Evolutionary conservation across 2,113 vertebrate species (phyloP).

Genomic region (Myocastor coypus): DNA sequence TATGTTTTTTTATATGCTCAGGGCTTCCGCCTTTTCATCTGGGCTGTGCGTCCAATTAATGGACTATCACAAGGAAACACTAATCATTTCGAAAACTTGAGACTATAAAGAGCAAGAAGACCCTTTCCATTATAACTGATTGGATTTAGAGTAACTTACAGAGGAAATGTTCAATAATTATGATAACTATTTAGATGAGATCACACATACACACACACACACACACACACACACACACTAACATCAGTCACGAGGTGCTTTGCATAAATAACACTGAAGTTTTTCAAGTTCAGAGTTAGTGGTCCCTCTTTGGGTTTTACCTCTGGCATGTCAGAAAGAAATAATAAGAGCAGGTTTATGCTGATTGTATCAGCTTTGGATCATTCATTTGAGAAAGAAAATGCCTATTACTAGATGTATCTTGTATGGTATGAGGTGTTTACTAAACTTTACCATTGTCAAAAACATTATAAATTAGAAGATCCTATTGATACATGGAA

Average conservation of each 20-base stretch:
- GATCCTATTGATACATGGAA: neutral
- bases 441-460: constrained; percentile 70
- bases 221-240: neutral
- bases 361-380: constrained; percentile 73
- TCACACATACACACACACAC: neutral
- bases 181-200: constrained; percentile 68
- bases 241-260: constrained; percentile 41
- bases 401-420: constrained; percentile 58
- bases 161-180: constrained; percentile 72
- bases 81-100: constrained; percentile 71
- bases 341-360: constrained; percentile 59
- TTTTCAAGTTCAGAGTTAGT: constrained; percentile 65
- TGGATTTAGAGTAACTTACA: constrained; percentile 73
- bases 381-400: constrained; percentile 74
- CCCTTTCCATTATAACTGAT: constrained; percentile 79
- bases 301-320: constrained; percentile 58
- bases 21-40: constrained; percentile 69
- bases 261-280: neutral
- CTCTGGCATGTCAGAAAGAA: constrained; percentile 37
- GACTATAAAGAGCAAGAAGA: constrained; percentile 64
- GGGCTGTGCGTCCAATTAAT: constrained; percentile 73
- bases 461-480: constrained; percentile 68
- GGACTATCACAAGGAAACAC: constrained; percentile 67
- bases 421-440: constrained; percentile 66
- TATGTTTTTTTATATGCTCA: constrained; percentile 66